Base-by-base conservation (phyloP, 2,113 vertebrate genomes). In the Halcyon senegalensis region DNA sequence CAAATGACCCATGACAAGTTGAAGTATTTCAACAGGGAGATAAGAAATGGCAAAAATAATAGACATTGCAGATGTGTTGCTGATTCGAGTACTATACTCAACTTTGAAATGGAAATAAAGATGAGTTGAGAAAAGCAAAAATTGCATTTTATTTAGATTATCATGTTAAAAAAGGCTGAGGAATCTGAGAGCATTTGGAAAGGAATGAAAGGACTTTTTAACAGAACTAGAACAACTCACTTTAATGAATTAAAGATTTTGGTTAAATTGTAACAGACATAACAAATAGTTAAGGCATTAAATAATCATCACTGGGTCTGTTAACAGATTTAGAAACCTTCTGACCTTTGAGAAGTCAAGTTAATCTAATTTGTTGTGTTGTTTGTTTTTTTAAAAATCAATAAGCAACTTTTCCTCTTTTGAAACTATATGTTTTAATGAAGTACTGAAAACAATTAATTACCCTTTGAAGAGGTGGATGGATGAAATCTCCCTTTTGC, bases 181-280 rank as follows among this genome's bases (percentile, higher is more conserved):
- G 76, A 94, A 81, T 84, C 41, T 92, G 84, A 94, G 77, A 87
- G 15, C 15, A 39, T 93, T 96, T 97, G 95, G 89, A 97, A 95
- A 75, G 56, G 78, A 95, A 96, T 95, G 39, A 97, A 97, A 97
- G 62, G 31, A 83, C 24, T 58, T 89, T 90, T 72, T 60, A 89
- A 66, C 44, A 90, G 91, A 90, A 84, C 37, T 94, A 90, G 83
- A 87, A 95, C 68, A 90, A 89, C 76, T 48, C 27, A 23, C 86
- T 95, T 94, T 95, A 97, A 97, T 97, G 92, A 94, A 95, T 91
- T 94, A 94, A 97, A 97, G 94, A 94, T 96, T 97, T 73, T 67
- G 27, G 62, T 50, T 92, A 86, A 93, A 92, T 90, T 93, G 66
- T 87, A 96, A 94, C 89, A 96, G 94, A 95, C 92, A 87, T 93